Conservation (phyloP, 1,140 invertebrate genomes). For the Pristionchus pacificus region DNA sequence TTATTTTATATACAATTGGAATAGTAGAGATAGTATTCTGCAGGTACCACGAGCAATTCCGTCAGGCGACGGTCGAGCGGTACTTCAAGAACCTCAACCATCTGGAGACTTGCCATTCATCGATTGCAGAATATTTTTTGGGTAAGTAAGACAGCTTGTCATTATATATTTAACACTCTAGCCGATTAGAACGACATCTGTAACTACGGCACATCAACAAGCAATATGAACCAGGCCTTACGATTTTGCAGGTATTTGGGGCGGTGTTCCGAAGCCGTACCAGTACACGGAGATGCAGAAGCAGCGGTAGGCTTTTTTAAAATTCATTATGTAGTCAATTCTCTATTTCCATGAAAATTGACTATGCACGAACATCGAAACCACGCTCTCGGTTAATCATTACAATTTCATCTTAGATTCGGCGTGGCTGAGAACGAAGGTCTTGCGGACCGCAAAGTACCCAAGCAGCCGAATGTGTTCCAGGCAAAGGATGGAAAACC, state of each 20-base stretch:
- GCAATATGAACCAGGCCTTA: no score
- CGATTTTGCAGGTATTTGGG: no score
- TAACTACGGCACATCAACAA: no score
- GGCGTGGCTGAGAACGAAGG: conserved; percentile 77
- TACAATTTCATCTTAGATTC: conserved; percentile 54
- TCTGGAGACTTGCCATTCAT: conserved; percentile 90
- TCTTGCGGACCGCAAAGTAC: conserved; percentile 88
- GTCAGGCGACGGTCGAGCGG: conserved; percentile 82
- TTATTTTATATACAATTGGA: no score
- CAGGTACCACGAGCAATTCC: conserved; percentile 74
- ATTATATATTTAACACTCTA: no score
- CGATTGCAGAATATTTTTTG: conserved; percentile 93
- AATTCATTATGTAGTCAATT: no score
- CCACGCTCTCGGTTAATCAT: conserved; percentile 1
- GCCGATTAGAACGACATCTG: no score
- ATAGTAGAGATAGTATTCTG: no score
- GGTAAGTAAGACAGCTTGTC: no score
- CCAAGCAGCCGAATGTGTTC: conserved; percentile 87
- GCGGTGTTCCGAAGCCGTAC: conserved; percentile 85
- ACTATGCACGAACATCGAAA: no score
- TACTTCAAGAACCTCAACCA: conserved; percentile 97
- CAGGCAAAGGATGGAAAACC: conserved; percentile 79
- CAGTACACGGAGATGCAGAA: conserved; percentile 91
- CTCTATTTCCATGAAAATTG: no score
- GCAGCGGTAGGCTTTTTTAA: no score